Percentiles rank a stretch among this genome's conserved stretches.
phyloP scores from a whole-genome alignment of 1,140 invertebrate species.

The Psilanteris sp. region DNA sequence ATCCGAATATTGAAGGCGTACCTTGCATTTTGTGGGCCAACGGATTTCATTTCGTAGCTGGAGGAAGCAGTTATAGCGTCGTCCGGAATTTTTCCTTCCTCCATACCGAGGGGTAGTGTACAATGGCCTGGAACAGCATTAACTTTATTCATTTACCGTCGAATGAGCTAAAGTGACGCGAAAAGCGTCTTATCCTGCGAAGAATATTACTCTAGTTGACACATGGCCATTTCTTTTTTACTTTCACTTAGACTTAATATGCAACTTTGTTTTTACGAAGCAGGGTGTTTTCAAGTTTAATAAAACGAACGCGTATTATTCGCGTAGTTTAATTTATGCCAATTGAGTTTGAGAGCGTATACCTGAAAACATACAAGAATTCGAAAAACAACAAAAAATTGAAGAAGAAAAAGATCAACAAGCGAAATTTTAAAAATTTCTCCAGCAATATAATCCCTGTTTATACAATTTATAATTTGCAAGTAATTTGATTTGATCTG shows the following conservation, averaged over 20 bases:
- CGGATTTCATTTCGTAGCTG: constrained; percentile 93
- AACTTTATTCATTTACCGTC: constrained; percentile 68
- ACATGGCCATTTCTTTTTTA: constrained; percentile 14
- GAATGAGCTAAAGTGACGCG: constrained; percentile 53
- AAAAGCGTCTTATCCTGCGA: constrained; percentile 25
- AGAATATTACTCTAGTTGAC: constrained; percentile 31
- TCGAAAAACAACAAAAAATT: too few relatives aligned
- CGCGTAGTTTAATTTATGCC: too few relatives aligned
- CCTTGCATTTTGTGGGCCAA: constrained; percentile 94
- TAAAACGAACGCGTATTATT: not conserved
- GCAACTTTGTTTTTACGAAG: constrained; percentile 13
- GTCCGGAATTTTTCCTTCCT: constrained; percentile 92
- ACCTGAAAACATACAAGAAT: too few relatives aligned
- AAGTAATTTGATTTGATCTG: too few relatives aligned
- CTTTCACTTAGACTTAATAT: constrained; percentile 40
- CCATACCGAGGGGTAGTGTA: constrained; percentile 91
- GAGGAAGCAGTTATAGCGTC: constrained; percentile 92
- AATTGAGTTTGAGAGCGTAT: too few relatives aligned
- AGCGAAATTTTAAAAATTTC: too few relatives aligned
- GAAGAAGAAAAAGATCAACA: too few relatives aligned
- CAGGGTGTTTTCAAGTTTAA: not conserved
- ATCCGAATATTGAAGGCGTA: constrained; percentile 75
- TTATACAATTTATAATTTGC: too few relatives aligned
- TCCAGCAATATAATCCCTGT: too few relatives aligned
- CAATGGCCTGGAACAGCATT: constrained; percentile 86